Conservation (phyloP, 2,797 vertebrate species). For the Falco novaeseelandiae region DNA sequence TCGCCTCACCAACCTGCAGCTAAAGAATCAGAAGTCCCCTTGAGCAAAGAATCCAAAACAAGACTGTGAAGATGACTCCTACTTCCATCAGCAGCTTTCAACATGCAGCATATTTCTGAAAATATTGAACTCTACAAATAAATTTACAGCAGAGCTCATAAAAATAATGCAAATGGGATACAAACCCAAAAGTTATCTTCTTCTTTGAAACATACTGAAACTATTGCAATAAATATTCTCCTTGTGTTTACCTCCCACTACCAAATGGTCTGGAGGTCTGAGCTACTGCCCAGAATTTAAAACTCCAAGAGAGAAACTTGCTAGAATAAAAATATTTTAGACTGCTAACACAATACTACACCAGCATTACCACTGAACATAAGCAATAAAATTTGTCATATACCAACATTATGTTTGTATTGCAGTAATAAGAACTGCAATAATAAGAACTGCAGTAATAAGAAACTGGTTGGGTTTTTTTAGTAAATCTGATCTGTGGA, state of each 20-base stretch:
- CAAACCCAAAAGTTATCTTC: not conserved
- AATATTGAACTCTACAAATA: not conserved
- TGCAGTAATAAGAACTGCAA: not conserved
- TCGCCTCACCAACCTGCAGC: not conserved
- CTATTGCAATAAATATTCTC: not conserved
- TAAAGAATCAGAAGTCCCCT: not conserved
- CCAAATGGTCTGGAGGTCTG: not conserved
- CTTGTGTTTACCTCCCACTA: not conserved
- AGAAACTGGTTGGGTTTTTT: not conserved
- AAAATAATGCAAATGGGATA: not conserved
- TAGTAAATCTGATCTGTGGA: not conserved
- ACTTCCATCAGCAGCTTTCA: not conserved
- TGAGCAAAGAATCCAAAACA: not conserved
- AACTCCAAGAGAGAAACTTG: not conserved
- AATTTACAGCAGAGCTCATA: not conserved
- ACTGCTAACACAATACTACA: not conserved
- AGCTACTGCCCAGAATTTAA: not conserved
- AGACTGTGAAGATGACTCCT: not conserved
- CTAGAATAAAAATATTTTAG: not conserved
- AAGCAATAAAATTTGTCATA: not conserved
- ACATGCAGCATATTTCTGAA: not conserved
- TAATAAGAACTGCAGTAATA: not conserved
- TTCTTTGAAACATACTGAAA: not conserved
- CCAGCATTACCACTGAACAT: not conserved
- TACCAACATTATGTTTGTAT: not conserved